Percentiles rank a stretch among this genome's conserved stretches.
Conservation (phyloP, 2,888 invertebrate species). For the Stratiomys singularior region DNA sequence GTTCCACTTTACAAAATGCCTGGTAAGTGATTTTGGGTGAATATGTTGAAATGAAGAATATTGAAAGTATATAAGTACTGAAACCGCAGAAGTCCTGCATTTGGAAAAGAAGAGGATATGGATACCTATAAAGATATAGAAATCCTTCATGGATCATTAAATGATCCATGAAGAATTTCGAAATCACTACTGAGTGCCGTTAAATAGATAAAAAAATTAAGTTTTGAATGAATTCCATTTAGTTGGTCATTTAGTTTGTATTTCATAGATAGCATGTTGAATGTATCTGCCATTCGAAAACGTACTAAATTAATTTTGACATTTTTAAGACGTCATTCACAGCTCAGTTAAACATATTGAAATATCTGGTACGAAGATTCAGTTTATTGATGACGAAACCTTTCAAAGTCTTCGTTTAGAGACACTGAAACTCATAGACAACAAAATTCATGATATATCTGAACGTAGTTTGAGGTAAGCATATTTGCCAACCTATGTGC, state of each 20-base stretch:
- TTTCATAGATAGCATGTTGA: background rate
- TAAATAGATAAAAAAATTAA: no score
- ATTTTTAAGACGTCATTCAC: constrained; percentile 79
- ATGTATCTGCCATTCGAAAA: background rate
- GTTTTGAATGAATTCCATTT: background rate
- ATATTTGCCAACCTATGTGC: background rate
- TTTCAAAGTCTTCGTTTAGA: constrained; percentile 80
- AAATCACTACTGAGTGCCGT: no score
- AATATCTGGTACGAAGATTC: constrained; percentile 82
- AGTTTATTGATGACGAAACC: constrained; percentile 83
- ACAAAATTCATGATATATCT: constrained; percentile 82
- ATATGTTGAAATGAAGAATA: no score
- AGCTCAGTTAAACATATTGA: constrained; percentile 84
- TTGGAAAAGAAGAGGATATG: no score
- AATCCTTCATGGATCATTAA: no score
- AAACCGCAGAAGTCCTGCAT: no score
- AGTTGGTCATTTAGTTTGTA: background rate
- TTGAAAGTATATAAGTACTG: no score
- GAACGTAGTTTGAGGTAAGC: constrained; percentile 83
- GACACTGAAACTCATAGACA: constrained; percentile 84
- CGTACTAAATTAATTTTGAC: constrained; percentile 35
- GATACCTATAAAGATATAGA: no score
- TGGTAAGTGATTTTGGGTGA: constrained; percentile 58
- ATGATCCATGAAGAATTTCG: no score
- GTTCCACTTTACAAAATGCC: constrained; percentile 66